Conservation (phyloP, 1,140 invertebrate genomes). For the Drosophila carrolli region DNA sequence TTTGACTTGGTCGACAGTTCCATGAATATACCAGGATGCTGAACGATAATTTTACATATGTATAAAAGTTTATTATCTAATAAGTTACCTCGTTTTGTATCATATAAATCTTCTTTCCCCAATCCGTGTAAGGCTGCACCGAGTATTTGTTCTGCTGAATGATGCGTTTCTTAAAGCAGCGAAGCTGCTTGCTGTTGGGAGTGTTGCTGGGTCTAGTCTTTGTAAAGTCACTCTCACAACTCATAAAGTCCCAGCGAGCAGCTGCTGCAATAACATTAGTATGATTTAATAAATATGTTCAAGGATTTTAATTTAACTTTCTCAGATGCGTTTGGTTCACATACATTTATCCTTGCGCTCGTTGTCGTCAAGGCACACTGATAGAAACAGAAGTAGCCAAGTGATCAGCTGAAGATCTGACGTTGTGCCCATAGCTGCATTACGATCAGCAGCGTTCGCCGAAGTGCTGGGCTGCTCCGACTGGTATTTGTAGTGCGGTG, state of each 20-base stretch:
- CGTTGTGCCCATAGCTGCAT: conserved; percentile 80
- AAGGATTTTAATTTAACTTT: background rate
- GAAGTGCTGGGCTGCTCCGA: conserved; percentile 72
- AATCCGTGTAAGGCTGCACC: conserved; percentile 83
- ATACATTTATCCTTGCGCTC: conserved; percentile 85
- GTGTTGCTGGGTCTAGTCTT: conserved; percentile 77
- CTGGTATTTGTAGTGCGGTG: conserved; percentile 79
- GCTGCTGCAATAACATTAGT: conserved; percentile 73
- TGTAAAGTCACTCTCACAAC: conserved; percentile 87
- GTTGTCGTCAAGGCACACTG: conserved; percentile 88
- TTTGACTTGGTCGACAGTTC: conserved; percentile 79
- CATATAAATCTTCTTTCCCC: conserved; percentile 84
- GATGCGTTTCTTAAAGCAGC: conserved; percentile 83
- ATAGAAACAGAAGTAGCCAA: conserved; percentile 92
- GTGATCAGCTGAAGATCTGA: conserved; percentile 89
- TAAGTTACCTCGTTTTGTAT: conserved; percentile 76
- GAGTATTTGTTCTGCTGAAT: conserved; percentile 86
- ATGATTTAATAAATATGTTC: background rate
- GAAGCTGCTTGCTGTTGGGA: conserved; percentile 71
- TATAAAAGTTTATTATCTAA: no score
- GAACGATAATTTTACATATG: background rate
- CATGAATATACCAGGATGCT: conserved; percentile 85
- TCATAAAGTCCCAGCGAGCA: conserved; percentile 92
- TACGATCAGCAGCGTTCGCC: conserved; percentile 76
- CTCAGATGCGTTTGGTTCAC: background rate